phyloP scores from a whole-genome alignment of 2,113 vertebrate genomes.

The Larimichthys polyactis region DNA sequence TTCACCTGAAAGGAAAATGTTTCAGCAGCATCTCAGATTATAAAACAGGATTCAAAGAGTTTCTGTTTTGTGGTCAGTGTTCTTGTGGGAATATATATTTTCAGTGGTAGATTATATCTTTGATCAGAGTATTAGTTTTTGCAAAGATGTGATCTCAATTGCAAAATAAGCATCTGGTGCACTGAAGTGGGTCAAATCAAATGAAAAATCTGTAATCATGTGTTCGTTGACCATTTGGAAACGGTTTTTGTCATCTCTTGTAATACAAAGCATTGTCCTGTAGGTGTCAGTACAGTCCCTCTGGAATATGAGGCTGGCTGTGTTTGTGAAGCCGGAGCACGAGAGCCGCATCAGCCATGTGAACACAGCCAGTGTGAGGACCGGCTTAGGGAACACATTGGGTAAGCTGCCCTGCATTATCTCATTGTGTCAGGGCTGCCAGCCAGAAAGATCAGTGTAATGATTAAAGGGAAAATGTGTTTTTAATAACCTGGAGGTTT shows the following conservation, averaged over 20 bases:
- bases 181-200: background rate
- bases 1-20: background rate
- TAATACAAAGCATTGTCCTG: constrained; percentile 52
- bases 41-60: background rate
- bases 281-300: constrained; percentile 91
- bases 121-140: background rate
- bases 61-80: background rate
- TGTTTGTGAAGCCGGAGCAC: constrained; percentile 88
- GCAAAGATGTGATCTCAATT: background rate
- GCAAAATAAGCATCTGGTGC: background rate
- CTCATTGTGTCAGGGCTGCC: background rate
- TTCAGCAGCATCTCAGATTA: background rate
- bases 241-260: background rate
- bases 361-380: constrained; percentile 89
- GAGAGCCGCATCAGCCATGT: constrained; percentile 87
- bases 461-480: constrained; percentile 10
- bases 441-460: background rate
- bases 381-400: constrained; percentile 89
- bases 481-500: constrained; percentile 15
- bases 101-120: background rate
- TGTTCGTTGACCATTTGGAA: background rate
- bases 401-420: constrained; percentile 74
- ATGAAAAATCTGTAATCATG: background rate
- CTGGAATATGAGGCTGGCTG: constrained; percentile 90
- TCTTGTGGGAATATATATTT: background rate